Evolutionary conservation across 2,888 invertebrate species (phyloP).

Genomic region (Unio pictorum): DNA sequence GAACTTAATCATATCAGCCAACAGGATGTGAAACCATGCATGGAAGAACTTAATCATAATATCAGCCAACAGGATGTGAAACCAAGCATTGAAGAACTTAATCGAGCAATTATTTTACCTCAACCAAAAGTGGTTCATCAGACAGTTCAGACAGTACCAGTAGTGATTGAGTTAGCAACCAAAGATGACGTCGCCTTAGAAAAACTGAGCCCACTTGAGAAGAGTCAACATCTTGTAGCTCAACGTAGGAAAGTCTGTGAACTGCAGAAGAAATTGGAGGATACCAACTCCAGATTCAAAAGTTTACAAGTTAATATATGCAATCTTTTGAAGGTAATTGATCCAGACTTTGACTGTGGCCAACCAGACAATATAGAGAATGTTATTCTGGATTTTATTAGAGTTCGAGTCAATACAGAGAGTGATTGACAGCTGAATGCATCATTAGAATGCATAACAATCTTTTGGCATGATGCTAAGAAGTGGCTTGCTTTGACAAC

Average conservation of each 20-base stretch:
- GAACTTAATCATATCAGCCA: too few species aligned
- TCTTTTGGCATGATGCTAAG: too few species aligned
- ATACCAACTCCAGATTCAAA: slow-evolving; percentile 20
- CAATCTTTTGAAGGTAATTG: slow-evolving; percentile 48
- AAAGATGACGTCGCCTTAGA: slow-evolving; percentile 20
- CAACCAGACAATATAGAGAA: slow-evolving; percentile 50
- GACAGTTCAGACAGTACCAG: slow-evolving; percentile 23
- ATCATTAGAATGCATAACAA: too few species aligned
- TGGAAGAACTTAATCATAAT: too few species aligned
- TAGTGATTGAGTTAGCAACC: slow-evolving; percentile 22
- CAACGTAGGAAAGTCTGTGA: slow-evolving; percentile 22
- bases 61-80: too few species aligned
- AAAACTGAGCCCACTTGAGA: slow-evolving; percentile 24
- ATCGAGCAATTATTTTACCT: too few species aligned
- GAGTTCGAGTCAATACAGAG: slow-evolving; percentile 33
- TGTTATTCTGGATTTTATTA: slow-evolving; percentile 50
- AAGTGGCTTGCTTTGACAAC: too few species aligned
- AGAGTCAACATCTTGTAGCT: slow-evolving; percentile 16
- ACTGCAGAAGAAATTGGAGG: slow-evolving; percentile 13
- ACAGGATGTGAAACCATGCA: too few species aligned
- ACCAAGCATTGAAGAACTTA: too few species aligned
- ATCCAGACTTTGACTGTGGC: slow-evolving; percentile 54
- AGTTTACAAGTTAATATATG: slow-evolving; percentile 48
- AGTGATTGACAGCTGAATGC: too few species aligned
- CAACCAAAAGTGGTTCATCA: background rate